Evolutionary conservation across 1,140 invertebrate genomes (phyloP), one percentile per base, ranked within the genome.

Genomic region (Phenacoccus solenopsis): DNA sequence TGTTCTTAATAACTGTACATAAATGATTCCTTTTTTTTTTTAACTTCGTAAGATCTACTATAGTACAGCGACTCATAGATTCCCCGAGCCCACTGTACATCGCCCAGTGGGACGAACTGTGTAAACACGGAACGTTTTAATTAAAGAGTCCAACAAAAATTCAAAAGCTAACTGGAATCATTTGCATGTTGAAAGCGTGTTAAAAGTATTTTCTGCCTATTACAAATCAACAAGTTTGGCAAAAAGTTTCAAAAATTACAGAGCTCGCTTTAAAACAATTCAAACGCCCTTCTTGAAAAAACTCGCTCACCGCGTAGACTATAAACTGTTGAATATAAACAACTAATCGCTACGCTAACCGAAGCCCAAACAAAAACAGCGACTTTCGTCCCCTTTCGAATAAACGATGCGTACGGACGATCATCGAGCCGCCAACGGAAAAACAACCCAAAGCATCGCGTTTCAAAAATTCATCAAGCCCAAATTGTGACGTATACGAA

Each of bases 281-380:
- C 20, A 49, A 49, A 49, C 38, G 38, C 13, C 13, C 5, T n/a
- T 13, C 30, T n/a, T n/a, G 38, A 49, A 49, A 49, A 49, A n/a
- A n/a, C 38, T 49, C 16, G 38, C 38, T 9, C 38, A 49, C 38
- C 13, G 20, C 12, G 38, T n/a, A n/a, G n/a, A n/a, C n/a, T n/a
- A n/a, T 49, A 49, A 49, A 49, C 38, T 49, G 38, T 49, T 49
- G 38, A 49, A 49, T 49, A 49, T 49, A 49, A 49, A 49, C 38
- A 49, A 49, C 38, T 49, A 49, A 49, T 49, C 5, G 38, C 38
- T 10, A 49, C 38, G 38, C 38, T 16, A 49, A 4, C 30, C 30
- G 30, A 49, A 49, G 38, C 38, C 20, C 38, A 49, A 49, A 49
- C 38, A 49, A 49, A 49, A 49, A 49, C 38, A 49, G 38, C 20